Base-by-base conservation (phyloP, 2,888 invertebrate genomes). In the Drosophila prostipennis region DNA sequence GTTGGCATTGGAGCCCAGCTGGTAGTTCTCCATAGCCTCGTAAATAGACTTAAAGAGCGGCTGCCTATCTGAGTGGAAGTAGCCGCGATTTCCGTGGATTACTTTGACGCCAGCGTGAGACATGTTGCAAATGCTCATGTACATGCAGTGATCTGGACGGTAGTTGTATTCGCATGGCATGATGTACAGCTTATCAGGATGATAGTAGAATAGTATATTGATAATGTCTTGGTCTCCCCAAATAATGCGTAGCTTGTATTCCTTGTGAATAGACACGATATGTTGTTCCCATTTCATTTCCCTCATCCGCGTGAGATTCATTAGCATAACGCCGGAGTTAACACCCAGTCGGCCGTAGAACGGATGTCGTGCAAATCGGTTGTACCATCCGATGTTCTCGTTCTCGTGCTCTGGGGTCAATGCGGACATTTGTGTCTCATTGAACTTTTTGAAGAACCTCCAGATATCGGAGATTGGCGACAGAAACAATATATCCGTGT, bases 221-320 rank as follows among this genome's bases (percentile, higher is more conserved):
- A 97, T 96, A 71, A 97, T 95, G 93, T 98, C 98, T 93, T 99
- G 98, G 92, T 99, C 99, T n/a, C 98, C 98, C 97, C 98, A 99
- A 0, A 97, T 97, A 71, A 98, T 96, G 86, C 96, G 95, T 13
- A 96, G 91, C 89, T 95, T 96, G 92, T 97, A 98, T 90, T 96
- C 95, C 76, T 96, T 94, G 92, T 97, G 96, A 78, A 98, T 96
- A 4, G 97, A 96, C 74, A 96, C 93, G 32, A 98, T 95, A 90
- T 96, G 96, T 70, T 96, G 94, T 67, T 95, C 95, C 98, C 98
- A 98, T 29, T 95, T 94, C 85, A 98, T 97, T 32, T 93, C 92
- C 70, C 98, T 93, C 96, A 99, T 97, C 87, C 97, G 94, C 0
- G 98, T 98, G 56, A 99, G 93, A 92, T 99, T 98, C 98, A 99